Percentiles rank a stretch among this genome's conserved stretches.
phyloP scores from a whole-genome alignment of 2,888 invertebrate genomes.

The Drosophila paranaensis region DNA sequence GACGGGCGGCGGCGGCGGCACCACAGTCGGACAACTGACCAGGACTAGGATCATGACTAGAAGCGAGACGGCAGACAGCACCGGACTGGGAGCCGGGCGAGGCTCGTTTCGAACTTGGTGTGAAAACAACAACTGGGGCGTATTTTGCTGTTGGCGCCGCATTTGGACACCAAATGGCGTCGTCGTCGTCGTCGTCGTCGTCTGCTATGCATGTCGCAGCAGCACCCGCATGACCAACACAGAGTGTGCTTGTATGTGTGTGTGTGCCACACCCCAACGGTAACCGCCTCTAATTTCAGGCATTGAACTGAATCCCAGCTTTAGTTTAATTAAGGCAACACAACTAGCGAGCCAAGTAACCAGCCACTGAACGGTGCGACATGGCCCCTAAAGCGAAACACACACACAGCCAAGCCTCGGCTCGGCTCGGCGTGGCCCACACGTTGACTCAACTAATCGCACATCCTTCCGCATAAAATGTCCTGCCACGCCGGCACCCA shows the following conservation, averaged over 20 bases:
- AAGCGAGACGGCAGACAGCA: conserved; percentile 3
- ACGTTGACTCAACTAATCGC: conserved; percentile 79
- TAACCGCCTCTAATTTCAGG: conserved; percentile 75
- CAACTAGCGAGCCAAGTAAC: conserved; percentile 72
- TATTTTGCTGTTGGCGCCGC: conserved; percentile 78
- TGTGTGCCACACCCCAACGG: conserved; percentile 49
- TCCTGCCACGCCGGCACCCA: conserved; percentile 25
- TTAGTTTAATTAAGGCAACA: conserved; percentile 81
- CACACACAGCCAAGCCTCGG: neutral
- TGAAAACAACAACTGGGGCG: conserved; percentile 80
- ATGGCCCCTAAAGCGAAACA: conserved; percentile 38
- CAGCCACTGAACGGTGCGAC: conserved; percentile 60
- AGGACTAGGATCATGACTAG: conserved; percentile 35
- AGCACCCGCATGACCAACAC: conserved; percentile 47
- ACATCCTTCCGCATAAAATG: conserved; percentile 78
- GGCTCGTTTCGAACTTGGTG: conserved; percentile 67
- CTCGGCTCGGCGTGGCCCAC: conserved; percentile 12
- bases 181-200: conserved; percentile 66
- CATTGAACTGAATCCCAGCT: conserved; percentile 77
- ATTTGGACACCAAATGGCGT: conserved; percentile 76
- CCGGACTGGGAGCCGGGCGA: conserved; percentile 4
- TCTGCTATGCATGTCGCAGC: conserved; percentile 70
- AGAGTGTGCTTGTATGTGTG: neutral
- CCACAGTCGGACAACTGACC: conserved; percentile 9
- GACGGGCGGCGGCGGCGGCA: neutral